Conservation (phyloP, 2,888 invertebrate species). For the Deladenus siricidicola region DNA sequence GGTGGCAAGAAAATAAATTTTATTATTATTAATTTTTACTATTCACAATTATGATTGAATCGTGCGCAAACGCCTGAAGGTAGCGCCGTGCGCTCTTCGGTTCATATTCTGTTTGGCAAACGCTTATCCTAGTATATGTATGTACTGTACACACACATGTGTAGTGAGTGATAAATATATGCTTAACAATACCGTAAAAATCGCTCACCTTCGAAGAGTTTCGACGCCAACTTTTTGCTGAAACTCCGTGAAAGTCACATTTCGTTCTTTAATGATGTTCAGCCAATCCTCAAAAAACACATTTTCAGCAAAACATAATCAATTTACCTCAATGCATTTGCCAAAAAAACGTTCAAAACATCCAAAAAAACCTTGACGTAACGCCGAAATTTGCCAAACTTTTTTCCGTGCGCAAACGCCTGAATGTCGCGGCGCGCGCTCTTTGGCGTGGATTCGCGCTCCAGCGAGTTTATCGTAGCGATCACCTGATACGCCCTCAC, state of each 20-base stretch:
- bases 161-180: no score
- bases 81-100: slow-evolving; percentile 39
- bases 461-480: slow-evolving; percentile 35
- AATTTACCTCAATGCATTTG: no score
- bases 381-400: slow-evolving; percentile 36
- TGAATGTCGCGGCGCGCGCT: slow-evolving; percentile 39
- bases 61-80: slow-evolving; percentile 36
- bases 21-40: no score
- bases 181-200: no score
- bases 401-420: slow-evolving; percentile 34
- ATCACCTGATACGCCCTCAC: slow-evolving; percentile 47
- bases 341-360: neutral
- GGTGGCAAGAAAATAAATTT: no score
- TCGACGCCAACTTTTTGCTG: slow-evolving; percentile 42
- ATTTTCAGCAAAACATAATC: no score
- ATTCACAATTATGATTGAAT: no score
- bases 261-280: slow-evolving; percentile 35
- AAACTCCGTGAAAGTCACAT: slow-evolving; percentile 47
- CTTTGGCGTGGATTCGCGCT: slow-evolving; percentile 43
- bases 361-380: slow-evolving; percentile 32
- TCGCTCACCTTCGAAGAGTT: slow-evolving; percentile 32
- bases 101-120: slow-evolving; percentile 36
- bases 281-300: slow-evolving; percentile 46
- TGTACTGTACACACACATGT: no score
- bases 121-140: no score